phyloP scores from a whole-genome alignment of 2,797 vertebrate species.

The Hephaestus fuliginosus region DNA sequence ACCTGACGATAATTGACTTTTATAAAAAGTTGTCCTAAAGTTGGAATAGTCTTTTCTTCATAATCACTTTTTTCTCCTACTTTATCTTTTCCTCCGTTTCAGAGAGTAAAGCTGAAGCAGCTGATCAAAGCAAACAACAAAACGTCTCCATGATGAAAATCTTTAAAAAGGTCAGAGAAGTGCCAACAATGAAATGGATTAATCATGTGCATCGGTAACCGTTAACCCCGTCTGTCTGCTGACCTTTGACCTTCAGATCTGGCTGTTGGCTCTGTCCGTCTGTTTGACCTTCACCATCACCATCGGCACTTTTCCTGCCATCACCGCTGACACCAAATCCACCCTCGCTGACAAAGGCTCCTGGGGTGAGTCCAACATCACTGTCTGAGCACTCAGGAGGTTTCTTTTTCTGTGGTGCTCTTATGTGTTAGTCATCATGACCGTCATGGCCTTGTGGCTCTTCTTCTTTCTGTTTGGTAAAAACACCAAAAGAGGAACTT shows the following conservation, averaged over 20 bases:
- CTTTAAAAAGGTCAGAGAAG: conserved; percentile 72
- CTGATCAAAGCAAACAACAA: not conserved
- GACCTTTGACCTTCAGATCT: conserved; percentile 82
- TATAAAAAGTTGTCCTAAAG: no score
- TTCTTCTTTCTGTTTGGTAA: no score
- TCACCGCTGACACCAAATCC: conserved; percentile 84
- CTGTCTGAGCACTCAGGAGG: not conserved
- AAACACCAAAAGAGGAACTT: no score
- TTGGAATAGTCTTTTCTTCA: not conserved
- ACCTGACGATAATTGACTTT: no score
- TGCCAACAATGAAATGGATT: no score
- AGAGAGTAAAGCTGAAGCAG: conserved; percentile 29
- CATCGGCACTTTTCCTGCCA: conserved; percentile 87
- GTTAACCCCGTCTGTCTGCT: not conserved
- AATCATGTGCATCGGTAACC: not conserved
- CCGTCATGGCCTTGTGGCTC: no score
- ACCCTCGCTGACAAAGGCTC: conserved; percentile 46
- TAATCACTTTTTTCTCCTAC: not conserved
- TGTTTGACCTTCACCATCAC: conserved; percentile 88
- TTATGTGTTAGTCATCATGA: no score
- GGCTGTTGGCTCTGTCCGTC: conserved; percentile 86
- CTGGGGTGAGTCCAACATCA: conserved; percentile 79
- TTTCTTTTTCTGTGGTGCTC: not conserved
- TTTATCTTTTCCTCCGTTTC: not conserved
- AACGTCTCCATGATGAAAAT: conserved; percentile 60